Percentiles rank a stretch among this genome's conserved stretches.
Evolutionary conservation across 64 coral and sea anemone genomes (phyloP).

Genomic region (Platygyra sinensis): DNA sequence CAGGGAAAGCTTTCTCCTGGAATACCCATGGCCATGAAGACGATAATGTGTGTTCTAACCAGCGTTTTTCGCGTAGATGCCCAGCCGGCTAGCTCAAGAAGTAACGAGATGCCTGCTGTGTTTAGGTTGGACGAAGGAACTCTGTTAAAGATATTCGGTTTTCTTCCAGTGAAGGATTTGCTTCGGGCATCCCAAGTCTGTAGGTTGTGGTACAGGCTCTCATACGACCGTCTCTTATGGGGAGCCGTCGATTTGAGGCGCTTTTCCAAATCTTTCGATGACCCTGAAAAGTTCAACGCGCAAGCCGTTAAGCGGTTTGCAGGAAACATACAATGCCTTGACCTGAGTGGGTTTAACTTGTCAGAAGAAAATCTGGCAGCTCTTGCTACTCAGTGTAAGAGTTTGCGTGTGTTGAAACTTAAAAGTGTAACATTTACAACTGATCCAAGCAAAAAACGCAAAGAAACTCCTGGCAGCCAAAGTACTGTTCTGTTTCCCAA

Average conservation of each 20-base stretch:
- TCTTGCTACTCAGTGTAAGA: conserved; percentile 49
- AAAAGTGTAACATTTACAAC: conserved; percentile 25
- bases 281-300: conserved; percentile 25
- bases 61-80: background rate
- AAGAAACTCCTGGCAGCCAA: background rate
- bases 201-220: conserved; percentile 60
- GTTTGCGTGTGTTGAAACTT: conserved; percentile 53
- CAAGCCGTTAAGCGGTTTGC: conserved; percentile 16
- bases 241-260: conserved; percentile 54
- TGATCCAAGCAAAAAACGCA: background rate
- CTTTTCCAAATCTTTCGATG: conserved; percentile 46
- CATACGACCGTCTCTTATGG: conserved; percentile 65
- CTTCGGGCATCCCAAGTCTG: conserved; percentile 47
- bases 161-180: conserved; percentile 56
- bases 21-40: background rate
- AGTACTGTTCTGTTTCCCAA: conserved; percentile 49
- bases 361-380: conserved; percentile 34
- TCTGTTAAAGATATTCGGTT: conserved; percentile 58
- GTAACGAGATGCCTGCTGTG: background rate
- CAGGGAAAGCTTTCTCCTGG: background rate
- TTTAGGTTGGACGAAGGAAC: conserved; percentile 44
- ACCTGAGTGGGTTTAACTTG: conserved; percentile 70
- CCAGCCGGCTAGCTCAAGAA: background rate
- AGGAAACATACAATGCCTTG: conserved; percentile 17
- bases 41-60: background rate